phyloP scores from a whole-genome alignment of 2,797 vertebrate species.

The Ptychobarbus kaznakovi region DNA sequence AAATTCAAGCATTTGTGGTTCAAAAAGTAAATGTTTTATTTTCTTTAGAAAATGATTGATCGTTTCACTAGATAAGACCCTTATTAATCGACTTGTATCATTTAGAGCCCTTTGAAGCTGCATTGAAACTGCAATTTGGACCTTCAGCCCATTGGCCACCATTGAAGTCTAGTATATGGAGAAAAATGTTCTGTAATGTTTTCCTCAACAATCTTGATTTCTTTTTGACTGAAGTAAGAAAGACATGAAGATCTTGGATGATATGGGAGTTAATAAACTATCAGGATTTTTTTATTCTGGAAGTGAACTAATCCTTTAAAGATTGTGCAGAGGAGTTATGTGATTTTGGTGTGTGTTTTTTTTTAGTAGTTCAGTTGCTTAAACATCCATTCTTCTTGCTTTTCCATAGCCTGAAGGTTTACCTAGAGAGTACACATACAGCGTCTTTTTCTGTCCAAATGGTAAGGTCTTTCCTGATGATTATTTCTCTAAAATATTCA shows the following conservation, averaged over 20 bases:
- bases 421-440: constrained; percentile 90
- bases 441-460: constrained; percentile 94
- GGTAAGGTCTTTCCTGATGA: constrained; percentile 71
- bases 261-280: not conserved
- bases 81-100: too few species aligned
- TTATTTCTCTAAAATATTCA: not conserved
- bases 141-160: too few species aligned
- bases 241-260: not conserved
- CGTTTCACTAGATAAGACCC: too few species aligned
- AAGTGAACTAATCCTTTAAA: not conserved
- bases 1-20: not conserved
- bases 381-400: constrained; percentile 18
- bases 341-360: not conserved
- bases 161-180: not conserved
- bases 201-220: not conserved
- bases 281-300: not conserved
- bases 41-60: too few species aligned
- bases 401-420: constrained; percentile 87
- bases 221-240: not conserved
- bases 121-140: too few species aligned
- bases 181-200: not conserved
- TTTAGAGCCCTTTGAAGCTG: too few species aligned
- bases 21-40: not conserved
- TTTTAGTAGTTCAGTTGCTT: not conserved
- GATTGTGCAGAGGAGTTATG: not conserved